Evolutionary conservation across 1,140 invertebrate genomes (phyloP).

Genomic region (Drosophila pachea): DNA sequence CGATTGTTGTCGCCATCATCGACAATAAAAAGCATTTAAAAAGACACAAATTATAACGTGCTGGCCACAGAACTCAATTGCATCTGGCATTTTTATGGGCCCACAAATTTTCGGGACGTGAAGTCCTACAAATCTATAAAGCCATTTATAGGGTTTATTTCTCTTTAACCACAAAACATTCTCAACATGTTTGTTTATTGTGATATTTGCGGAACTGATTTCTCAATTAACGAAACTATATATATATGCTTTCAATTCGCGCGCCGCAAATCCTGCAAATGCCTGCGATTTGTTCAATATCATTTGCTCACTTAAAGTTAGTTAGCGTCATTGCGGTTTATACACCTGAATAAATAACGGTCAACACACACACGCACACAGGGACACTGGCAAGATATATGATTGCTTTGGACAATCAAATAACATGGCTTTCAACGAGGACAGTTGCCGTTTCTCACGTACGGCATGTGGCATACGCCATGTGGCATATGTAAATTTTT

Average conservation of each 20-base stretch:
- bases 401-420: constrained; percentile 68
- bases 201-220: neutral
- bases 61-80: constrained; percentile 37
- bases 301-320: constrained; percentile 47
- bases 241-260: constrained; percentile 19
- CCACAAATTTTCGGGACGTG: constrained; percentile 15
- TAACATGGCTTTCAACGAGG: constrained; percentile 59
- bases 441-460: constrained; percentile 69
- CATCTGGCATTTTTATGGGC: constrained; percentile 56
- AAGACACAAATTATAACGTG: constrained; percentile 67
- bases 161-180: neutral
- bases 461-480: constrained; percentile 21
- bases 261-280: constrained; percentile 19
- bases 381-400: constrained; percentile 21
- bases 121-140: constrained; percentile 8
- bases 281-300: constrained; percentile 35
- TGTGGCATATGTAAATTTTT: constrained; percentile 66
- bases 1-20: constrained; percentile 48
- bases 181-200: too few relatives aligned
- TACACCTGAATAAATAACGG: constrained; percentile 33
- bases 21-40: constrained; percentile 75
- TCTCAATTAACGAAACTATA: too few relatives aligned
- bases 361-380: constrained; percentile 20
- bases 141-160: neutral
- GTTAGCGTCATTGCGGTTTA: constrained; percentile 28